Conservation (phyloP, 2,888 invertebrate genomes). For the Callinectes sapidus region DNA sequence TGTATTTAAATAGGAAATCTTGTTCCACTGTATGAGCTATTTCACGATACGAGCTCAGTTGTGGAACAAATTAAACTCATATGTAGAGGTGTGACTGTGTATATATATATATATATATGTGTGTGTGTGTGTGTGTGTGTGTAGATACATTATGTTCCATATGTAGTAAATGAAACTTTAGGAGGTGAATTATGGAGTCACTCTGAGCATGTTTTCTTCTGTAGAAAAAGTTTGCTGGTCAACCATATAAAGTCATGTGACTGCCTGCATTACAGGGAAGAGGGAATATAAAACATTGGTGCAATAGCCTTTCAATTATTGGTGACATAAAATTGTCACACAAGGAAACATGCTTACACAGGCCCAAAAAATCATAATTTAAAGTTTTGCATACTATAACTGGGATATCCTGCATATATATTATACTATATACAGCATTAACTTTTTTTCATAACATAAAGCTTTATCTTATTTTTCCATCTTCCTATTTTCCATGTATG, state of each 20-base stretch:
- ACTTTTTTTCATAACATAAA: neutral
- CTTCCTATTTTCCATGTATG: neutral
- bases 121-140: neutral
- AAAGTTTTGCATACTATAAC: no score
- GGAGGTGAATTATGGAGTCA: no score
- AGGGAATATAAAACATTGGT: neutral
- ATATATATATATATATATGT: neutral
- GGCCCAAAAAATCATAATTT: no score
- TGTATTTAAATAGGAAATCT: no score
- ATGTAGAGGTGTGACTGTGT: no score
- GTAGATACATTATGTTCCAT: neutral
- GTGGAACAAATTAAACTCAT: no score
- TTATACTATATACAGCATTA: neutral
- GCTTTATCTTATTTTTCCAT: neutral
- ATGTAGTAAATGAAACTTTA: neutral
- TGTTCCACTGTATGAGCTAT: no score
- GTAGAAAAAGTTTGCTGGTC: neutral
- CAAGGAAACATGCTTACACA: no score
- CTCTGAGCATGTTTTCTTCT: neutral
- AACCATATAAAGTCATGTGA: neutral
- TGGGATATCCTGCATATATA: neutral
- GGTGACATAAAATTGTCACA: no score
- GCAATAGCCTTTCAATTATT: no score
- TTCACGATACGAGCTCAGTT: no score
- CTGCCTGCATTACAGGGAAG: neutral